phyloP scores from a whole-genome alignment of 2,113 vertebrate genomes.

The Caloenas nicobarica region DNA sequence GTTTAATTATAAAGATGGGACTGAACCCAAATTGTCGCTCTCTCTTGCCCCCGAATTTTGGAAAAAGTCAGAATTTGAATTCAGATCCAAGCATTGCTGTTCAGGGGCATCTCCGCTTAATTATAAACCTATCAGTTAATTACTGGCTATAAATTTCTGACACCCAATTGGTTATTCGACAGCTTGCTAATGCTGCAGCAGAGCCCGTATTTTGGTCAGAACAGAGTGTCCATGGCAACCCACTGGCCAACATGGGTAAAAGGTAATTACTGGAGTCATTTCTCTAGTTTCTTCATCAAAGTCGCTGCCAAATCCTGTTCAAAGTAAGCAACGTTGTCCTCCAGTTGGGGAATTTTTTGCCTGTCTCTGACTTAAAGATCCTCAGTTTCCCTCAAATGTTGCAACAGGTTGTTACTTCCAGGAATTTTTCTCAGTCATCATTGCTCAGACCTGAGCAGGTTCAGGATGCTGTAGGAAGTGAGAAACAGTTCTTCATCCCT shows the following conservation, averaged over 20 bases:
- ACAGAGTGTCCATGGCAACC: slow-evolving; percentile 34
- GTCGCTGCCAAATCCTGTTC: neutral
- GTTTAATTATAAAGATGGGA: slow-evolving; percentile 70
- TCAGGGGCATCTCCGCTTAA: slow-evolving; percentile 31
- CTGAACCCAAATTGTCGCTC: slow-evolving; percentile 28
- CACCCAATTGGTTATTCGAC: neutral
- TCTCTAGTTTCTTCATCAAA: slow-evolving; percentile 12
- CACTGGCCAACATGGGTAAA: neutral
- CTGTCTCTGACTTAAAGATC: neutral
- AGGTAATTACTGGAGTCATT: slow-evolving; percentile 35
- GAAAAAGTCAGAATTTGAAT: slow-evolving; percentile 43
- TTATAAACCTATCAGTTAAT: slow-evolving; percentile 56
- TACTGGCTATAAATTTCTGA: slow-evolving; percentile 38
- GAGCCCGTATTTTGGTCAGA: neutral
- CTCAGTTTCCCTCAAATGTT: neutral
- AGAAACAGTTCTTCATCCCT: fast-evolving
- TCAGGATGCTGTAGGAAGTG: neutral
- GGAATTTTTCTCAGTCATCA: neutral
- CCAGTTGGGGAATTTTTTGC: neutral
- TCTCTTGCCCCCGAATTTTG: slow-evolving; percentile 37
- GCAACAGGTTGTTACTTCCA: neutral
- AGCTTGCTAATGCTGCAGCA: neutral
- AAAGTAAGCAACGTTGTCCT: neutral
- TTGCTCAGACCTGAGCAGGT: fast-evolving
- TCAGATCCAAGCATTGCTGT: slow-evolving; percentile 8